These are phyloP conservation scores for Dicrurus megarhynchus DNA, from an alignment of 2,113 vertebrate species.

Conservation along the genomic window DNA sequence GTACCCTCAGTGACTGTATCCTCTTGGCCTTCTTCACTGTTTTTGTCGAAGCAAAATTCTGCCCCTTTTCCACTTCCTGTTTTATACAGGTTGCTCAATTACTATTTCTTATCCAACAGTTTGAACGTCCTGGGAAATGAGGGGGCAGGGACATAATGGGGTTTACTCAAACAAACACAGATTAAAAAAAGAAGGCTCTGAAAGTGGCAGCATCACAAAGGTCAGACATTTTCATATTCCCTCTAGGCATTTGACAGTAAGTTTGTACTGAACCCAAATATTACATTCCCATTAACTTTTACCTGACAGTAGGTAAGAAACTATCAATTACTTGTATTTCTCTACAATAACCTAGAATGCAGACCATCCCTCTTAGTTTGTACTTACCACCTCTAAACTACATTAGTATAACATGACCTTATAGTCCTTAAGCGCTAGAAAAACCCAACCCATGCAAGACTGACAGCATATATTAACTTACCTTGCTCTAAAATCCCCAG, in stretches of 20 bases:
- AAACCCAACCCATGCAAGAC: neutral
- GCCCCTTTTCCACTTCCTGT: neutral
- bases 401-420: neutral
- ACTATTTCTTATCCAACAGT: neutral
- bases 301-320: neutral
- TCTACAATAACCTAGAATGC: neutral
- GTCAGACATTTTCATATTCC: neutral
- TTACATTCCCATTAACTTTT: neutral
- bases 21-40: neutral
- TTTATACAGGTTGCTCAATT: neutral
- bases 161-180: neutral
- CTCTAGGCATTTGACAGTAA: neutral
- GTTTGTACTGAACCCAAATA: neutral
- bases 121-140: neutral
- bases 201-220: neutral
- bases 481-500: neutral
- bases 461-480: neutral
- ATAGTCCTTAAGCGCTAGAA: neutral
- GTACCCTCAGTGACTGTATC: accelerated
- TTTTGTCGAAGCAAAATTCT: neutral
- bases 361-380: neutral
- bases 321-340: neutral
- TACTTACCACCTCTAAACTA: neutral
- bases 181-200: neutral
- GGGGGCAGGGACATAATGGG: accelerated